These are phyloP conservation scores for Glaucomys volans DNA, from an alignment of 2,113 vertebrate species.

Conservation along the genomic window DNA sequence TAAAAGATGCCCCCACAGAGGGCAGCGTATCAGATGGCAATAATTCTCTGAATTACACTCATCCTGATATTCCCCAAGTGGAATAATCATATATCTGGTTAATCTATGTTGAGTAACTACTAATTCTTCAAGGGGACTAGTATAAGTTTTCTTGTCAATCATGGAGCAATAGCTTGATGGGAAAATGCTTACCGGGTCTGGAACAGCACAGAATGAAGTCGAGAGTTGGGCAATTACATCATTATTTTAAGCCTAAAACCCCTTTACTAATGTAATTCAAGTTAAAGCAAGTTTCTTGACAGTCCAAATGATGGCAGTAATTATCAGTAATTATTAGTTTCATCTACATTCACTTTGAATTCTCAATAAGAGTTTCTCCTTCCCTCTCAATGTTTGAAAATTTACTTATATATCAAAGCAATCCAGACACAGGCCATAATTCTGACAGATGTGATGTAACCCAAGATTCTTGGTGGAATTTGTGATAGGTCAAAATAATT, in stretches of 20 bases:
- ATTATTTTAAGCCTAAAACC: neutral
- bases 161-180: slow-evolving; percentile 2
- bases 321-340: neutral
- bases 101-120: neutral
- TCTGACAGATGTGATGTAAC: slow-evolving; percentile 35
- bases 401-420: neutral
- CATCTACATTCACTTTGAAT: neutral
- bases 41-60: neutral
- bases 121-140: neutral
- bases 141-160: neutral
- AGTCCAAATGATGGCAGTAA: neutral
- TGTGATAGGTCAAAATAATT: neutral
- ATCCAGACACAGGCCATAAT: neutral
- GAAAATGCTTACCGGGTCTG: neutral
- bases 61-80: neutral
- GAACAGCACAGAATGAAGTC: neutral
- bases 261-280: slow-evolving; percentile 32
- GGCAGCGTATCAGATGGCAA: slow-evolving; percentile 62
- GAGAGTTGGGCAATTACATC: neutral
- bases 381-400: slow-evolving; percentile 38
- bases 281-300: slow-evolving; percentile 33
- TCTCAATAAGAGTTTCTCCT: neutral
- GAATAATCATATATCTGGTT: neutral
- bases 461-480: slow-evolving; percentile 9
- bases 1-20: slow-evolving; percentile 58